Conservation (phyloP, 1,140 invertebrate genomes). For the Drosophila littoralis region DNA sequence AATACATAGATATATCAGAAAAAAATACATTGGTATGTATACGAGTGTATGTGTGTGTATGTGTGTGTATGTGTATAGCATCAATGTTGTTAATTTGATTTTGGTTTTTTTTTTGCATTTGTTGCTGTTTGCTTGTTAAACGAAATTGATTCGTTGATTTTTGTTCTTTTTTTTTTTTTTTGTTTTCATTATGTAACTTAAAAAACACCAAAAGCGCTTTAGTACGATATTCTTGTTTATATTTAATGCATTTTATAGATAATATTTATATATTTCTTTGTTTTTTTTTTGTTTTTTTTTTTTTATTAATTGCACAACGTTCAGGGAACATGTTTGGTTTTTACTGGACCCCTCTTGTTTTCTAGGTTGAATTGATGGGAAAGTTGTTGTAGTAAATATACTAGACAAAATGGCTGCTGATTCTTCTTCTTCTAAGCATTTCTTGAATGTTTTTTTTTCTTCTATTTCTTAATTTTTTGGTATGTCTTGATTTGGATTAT, state of each 20-base stretch:
- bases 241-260: slow-evolving; percentile 66
- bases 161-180: slow-evolving; percentile 41
- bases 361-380: slow-evolving; percentile 51
- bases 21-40: slow-evolving; percentile 55
- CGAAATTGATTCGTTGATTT: slow-evolving; percentile 39
- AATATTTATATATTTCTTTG: slow-evolving; percentile 34
- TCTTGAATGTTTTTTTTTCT: slow-evolving; percentile 48
- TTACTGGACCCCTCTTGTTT: slow-evolving; percentile 79
- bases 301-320: slow-evolving; percentile 72
- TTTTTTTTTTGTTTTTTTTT: slow-evolving; percentile 30
- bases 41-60: slow-evolving; percentile 31
- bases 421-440: slow-evolving; percentile 17
- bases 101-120: slow-evolving; percentile 31
- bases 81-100: slow-evolving; percentile 65
- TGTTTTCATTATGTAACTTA: slow-evolving; percentile 55
- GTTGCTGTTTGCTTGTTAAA: slow-evolving; percentile 32
- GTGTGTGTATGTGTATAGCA: slow-evolving; percentile 43
- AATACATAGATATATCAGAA: slow-evolving; percentile 78
- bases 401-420: slow-evolving; percentile 25
- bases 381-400: slow-evolving; percentile 1
- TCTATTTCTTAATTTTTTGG: slow-evolving; percentile 30
- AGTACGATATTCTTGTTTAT: slow-evolving; percentile 70
- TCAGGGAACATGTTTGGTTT: slow-evolving; percentile 59
- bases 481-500: slow-evolving; percentile 67
- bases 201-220: slow-evolving; percentile 80